These are phyloP conservation scores for Sinohyriopsis cumingii DNA, from an alignment of 2,888 invertebrate species.

Conservation along the genomic window DNA sequence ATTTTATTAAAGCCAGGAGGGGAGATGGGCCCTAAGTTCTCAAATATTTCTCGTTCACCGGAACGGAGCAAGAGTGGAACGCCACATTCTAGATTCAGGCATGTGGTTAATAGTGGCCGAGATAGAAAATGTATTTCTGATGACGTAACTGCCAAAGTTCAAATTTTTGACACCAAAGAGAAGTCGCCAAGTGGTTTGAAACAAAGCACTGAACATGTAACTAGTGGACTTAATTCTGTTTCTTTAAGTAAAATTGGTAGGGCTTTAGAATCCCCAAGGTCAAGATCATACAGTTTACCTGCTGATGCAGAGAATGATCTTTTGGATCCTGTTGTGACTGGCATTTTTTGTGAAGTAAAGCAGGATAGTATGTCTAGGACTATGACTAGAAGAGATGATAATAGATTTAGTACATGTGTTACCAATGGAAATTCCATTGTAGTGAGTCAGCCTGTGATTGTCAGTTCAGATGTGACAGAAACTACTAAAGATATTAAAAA, in stretches of 20 bases:
- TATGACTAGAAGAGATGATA: constrained; percentile 12
- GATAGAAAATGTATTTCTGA: constrained; percentile 48
- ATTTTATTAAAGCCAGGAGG: constrained; percentile 12
- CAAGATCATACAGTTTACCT: constrained; percentile 35
- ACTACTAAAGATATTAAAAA: constrained; percentile 8
- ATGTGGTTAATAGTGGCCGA: constrained; percentile 22
- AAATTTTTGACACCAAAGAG: constrained; percentile 11
- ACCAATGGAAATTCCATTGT: not conserved
- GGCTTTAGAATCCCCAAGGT: constrained; percentile 9
- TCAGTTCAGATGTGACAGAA: constrained; percentile 4
- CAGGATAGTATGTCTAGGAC: constrained; percentile 40
- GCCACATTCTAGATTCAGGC: constrained; percentile 32
- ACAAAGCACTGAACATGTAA: constrained; percentile 6
- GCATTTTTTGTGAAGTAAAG: constrained; percentile 23
- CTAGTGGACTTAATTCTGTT: not conserved
- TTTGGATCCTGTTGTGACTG: constrained; percentile 22
- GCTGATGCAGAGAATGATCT: constrained; percentile 24
- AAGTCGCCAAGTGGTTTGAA: constrained; percentile 11
- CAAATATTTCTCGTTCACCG: constrained; percentile 28
- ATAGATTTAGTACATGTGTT: not conserved
- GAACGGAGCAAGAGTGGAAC: constrained; percentile 25
- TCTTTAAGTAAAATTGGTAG: too few relatives aligned
- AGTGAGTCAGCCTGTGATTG: not conserved
- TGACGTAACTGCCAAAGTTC: constrained; percentile 39
- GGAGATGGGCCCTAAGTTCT: constrained; percentile 37